Evolutionary conservation across 1,140 invertebrate genomes (phyloP).

Genomic region (Radopholus similis): DNA sequence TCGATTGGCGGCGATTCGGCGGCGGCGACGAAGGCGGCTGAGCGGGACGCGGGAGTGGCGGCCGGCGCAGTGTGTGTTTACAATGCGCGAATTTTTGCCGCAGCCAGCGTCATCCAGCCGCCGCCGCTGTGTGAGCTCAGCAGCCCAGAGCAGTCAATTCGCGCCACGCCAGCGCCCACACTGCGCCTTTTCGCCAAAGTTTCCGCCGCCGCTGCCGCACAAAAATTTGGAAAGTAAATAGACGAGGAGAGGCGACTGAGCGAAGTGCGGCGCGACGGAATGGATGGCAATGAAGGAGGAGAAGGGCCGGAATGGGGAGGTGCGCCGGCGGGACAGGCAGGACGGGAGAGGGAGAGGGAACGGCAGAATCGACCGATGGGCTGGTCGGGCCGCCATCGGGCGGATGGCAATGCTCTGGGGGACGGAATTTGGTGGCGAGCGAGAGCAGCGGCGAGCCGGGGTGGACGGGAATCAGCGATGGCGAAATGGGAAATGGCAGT

Average conservation of each 20-base stretch:
- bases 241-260: not conserved
- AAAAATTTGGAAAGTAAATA: conserved; percentile 14
- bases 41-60: not conserved
- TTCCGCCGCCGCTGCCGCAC: not conserved
- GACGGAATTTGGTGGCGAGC: too few relatives aligned
- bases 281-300: not conserved
- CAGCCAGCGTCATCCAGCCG: not conserved
- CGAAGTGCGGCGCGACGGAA: not conserved
- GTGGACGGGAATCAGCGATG: too few relatives aligned
- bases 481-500: conserved; percentile 1
- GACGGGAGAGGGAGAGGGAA: not conserved
- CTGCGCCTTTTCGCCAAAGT: not conserved
- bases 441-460: too few relatives aligned
- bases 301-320: not conserved
- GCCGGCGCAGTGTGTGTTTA: not conserved
- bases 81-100: conserved; percentile 6
- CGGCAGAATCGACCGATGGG: not conserved
- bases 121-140: not conserved
- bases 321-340: not conserved
- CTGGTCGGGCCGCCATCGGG: not conserved
- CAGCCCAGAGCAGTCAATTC: not conserved
- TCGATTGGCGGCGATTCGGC: not conserved
- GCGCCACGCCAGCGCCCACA: not conserved
- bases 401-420: conserved; percentile 1
- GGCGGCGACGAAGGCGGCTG: not conserved